Conservation (phyloP, 2,888 invertebrate genomes). For the Baronia brevicornis region DNA sequence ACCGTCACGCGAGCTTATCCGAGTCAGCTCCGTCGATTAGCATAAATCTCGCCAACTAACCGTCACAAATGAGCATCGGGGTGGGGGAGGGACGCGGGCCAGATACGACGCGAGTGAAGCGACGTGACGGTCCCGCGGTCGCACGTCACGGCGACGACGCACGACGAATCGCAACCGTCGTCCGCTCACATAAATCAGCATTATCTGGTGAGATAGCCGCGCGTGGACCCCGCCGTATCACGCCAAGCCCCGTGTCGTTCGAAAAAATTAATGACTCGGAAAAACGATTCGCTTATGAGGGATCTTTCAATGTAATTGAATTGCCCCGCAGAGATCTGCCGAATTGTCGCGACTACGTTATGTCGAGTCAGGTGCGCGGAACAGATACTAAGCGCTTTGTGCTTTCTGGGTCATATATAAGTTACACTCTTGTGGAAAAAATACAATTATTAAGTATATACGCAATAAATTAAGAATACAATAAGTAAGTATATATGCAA, state of each 20-base stretch:
- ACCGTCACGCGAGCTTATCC: conserved; percentile 68
- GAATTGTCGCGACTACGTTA: conserved; percentile 50
- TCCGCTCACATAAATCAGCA: conserved; percentile 72
- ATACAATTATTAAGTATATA: no score
- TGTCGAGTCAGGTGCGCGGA: conserved; percentile 39
- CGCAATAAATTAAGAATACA: no score
- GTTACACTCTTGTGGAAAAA: no score
- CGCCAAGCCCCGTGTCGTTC: conserved; percentile 69
- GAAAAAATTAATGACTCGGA: conserved; percentile 76
- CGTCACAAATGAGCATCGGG: conserved; percentile 64
- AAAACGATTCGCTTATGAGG: conserved; percentile 77
- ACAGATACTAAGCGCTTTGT: no score
- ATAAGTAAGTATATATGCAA: no score
- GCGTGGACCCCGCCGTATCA: conserved; percentile 55
- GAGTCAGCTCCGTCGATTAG: conserved; percentile 69
- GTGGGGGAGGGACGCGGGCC: conserved; percentile 25
- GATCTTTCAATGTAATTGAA: conserved; percentile 76
- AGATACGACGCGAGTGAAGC: conserved; percentile 43
- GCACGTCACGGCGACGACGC: conserved; percentile 40
- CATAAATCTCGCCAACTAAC: conserved; percentile 74
- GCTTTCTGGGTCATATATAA: no score
- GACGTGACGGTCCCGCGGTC: conserved; percentile 41
- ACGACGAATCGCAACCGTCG: conserved; percentile 71
- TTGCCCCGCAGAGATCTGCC: conserved; percentile 66
- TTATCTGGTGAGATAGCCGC: conserved; percentile 75